Base-by-base conservation (phyloP, 2,888 invertebrate genomes). In the Drosophila pullipes region DNA sequence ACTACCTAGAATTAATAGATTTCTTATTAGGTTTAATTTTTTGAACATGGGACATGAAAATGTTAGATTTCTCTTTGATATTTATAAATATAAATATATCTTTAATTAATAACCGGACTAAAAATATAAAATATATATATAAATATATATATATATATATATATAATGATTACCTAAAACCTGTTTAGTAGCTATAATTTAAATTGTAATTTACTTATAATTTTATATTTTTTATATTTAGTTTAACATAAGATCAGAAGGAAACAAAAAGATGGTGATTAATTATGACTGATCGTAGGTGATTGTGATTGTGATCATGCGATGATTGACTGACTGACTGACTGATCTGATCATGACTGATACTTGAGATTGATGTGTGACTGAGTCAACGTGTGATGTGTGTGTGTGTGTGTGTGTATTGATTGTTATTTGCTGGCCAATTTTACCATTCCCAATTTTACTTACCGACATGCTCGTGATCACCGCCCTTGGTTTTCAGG, bases 401-500 rank as follows among this genome's bases (percentile, higher is more conserved):
- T 71, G 22, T 69, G 25, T 75, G 35, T 33, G 67, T 35, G 35
- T 35, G 4, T 64, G 25, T 69, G 28, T 10, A 37, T 55, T 37
- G 35, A 47, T 30, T 50, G 18, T 50, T 25, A 54, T 55, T 50
- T 47, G 10, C 28, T 37, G 0, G 7, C n/a, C 49, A 2, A 5
- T 5, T n/a, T 35, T 25, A 22, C 18, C 28, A 57, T 30, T 25
- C 16, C 4, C 50, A 30, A 35, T 35, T 18, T 28, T 35, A 93
- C 93, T 93, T 92, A 93, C 93, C 93, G 77, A 91, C 91, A 82
- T 92, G 89, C 78, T 92, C 89, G 81, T 93, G 91, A 75, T 92
- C 90, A 84, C 91, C 96, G 93, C 95, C 95, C 94, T 96, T 97
- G 94, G 97, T 98, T 95, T 98, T 98, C 94, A 98, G 95, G 94